Evolutionary conservation across 2,113 vertebrate species (phyloP), one percentile per base, ranked within the genome.

Genomic region (Capricornis sumatraensis): DNA sequence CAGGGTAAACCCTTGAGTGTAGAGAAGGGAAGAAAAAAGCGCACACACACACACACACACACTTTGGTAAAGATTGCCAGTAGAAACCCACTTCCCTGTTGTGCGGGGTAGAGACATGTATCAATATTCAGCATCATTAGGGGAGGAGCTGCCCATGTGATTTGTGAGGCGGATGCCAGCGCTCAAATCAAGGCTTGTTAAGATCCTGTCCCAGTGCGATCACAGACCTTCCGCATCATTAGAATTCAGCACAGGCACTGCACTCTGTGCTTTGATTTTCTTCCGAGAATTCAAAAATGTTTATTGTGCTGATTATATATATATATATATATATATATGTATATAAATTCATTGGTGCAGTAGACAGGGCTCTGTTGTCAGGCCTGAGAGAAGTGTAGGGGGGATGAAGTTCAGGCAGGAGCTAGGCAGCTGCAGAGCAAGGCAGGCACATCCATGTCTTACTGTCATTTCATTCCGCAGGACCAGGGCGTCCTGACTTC

Each of bases 1-100:
- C 99, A 99, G 98, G 99, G 99, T 99, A 99, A 99, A 99, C 99
- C 99, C 98, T 99, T 99, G 99, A 99, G 99, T 99, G 98, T 98
- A 98, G 98, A 98, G 98, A 98, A 98, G 99, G 98, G 95, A 97
- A 98, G 98, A 98, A 98, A 99, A 98, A 96, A 6, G 9, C 15
- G 19, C 6, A 67, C 67, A 71, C 67, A 36, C 64, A 53, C 6
- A 67, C 67, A 71, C 67, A 36, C 64, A 79, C 28, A 81, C 97
- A 97, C 98, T 99, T 98, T 98, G 98, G 98, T 98, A 98, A 98
- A 97, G 98, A 98, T 99, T 98, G 99, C 98, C 98, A 98, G 97
- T 98, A 98, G 98, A 98, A 99, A 98, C 97, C 98, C 98, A 98
- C 98, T 98, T 98, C 98, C 98, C 98, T 97, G 98, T 98, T 98